Base-by-base conservation (phyloP, 2,888 invertebrate species). In the Xestia c-nigrum region DNA sequence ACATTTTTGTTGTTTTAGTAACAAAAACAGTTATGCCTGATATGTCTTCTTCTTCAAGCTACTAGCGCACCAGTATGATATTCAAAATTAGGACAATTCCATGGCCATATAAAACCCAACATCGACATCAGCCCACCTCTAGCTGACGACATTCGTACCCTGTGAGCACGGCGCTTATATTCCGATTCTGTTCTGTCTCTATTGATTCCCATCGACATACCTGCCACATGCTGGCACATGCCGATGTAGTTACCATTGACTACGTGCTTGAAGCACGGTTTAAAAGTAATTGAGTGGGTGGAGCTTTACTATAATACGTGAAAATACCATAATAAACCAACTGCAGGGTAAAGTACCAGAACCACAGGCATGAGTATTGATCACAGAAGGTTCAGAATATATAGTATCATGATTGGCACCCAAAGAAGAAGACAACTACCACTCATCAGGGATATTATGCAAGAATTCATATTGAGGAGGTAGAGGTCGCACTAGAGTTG, bases 111-210 rank as follows among this genome's bases (percentile, higher is more conserved):
- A 63, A n/a, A 64, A 64, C 3, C n/a, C 21, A n/a, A 40, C 12
- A 71, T 83, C 84, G 86, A 84, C 74, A 64, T 5, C 0, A 0
- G 0, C 40, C 12, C 71, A 12, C 12, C 68, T 5, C 78, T 79
- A 74, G 0, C 24, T 1, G 12, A 14, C 31, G 74, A 78, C 78
- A 85, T 65, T 74, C 55, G 10, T 46, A 47, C 70, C 64, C 72
- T 65, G 38, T 75, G 74, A 76, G 52, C 63, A 59, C 71, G 61
- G 40, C 78, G 76, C 80, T 87, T 87, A 85, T 83, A 87, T 83
- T 80, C 74, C 72, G 84, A 85, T 85, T 80, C 76, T 76, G 78
- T 76, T 63, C 67, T 66, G 77, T 79, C 86, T 76, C 87, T 76
- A 86, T 87, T 78, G 86, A 86, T 86, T 87, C 76, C 38, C 73